Conservation (phyloP, 1,140 invertebrate species). For the Vollenhovia emeryi region DNA sequence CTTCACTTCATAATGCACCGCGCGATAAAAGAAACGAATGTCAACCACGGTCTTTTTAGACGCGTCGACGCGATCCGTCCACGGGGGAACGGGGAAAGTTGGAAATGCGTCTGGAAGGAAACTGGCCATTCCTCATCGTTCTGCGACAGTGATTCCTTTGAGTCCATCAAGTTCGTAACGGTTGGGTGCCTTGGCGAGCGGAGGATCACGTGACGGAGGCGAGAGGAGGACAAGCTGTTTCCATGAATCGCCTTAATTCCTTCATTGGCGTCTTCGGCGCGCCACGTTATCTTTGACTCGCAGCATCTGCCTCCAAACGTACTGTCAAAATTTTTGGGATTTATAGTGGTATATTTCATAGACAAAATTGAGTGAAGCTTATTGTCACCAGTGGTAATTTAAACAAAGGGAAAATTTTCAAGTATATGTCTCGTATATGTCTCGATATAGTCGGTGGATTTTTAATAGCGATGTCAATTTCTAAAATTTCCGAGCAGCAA, state of each 20-base stretch:
- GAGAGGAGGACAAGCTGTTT: background rate
- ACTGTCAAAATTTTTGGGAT: constrained; percentile 13
- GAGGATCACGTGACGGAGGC: background rate
- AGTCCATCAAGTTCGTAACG: background rate
- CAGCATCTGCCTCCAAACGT: background rate
- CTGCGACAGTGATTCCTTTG: constrained; percentile 12
- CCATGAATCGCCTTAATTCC: constrained; percentile 43
- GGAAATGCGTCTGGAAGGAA: constrained; percentile 31
- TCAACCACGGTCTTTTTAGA: constrained; percentile 55
- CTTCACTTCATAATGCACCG: constrained; percentile 66
- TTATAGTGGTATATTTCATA: too few relatives aligned
- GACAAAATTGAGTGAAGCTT: too few relatives aligned
- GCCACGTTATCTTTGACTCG: background rate
- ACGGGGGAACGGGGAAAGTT: constrained; percentile 9
- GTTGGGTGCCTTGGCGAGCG: background rate
- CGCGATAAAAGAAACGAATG: constrained; percentile 74
- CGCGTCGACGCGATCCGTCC: constrained; percentile 17
- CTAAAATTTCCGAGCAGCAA: too few relatives aligned
- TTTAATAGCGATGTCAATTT: too few relatives aligned
- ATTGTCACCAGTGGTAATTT: too few relatives aligned
- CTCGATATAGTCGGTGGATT: too few relatives aligned
- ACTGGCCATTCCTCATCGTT: background rate
- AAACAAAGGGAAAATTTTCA: too few relatives aligned
- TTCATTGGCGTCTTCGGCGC: constrained; percentile 18
- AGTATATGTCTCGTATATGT: too few relatives aligned